Conservation (phyloP, 2,113 vertebrate genomes). For the Herpetotheres cachinnans region DNA sequence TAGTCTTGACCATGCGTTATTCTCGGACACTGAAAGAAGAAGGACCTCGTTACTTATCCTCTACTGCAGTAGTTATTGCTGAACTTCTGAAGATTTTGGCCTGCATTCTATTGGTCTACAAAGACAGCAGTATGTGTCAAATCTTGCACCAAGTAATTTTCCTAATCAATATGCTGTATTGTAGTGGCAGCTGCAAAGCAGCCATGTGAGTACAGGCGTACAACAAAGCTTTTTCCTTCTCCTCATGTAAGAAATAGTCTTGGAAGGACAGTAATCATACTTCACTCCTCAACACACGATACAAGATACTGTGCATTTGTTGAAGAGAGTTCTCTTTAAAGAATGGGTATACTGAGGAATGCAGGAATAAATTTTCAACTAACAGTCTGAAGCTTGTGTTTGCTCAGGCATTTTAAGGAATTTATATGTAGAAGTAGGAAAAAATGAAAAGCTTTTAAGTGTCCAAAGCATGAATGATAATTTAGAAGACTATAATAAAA, state of each 20-base stretch:
- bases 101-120: constrained; percentile 91
- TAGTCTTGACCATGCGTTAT: constrained; percentile 97
- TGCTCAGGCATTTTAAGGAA: not conserved
- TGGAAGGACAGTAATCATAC: not conserved
- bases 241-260: not conserved
- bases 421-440: not conserved
- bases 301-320: not conserved
- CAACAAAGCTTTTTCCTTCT: constrained; percentile 2
- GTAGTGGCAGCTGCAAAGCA: constrained; percentile 28
- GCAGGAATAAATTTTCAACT: not conserved
- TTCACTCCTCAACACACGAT: not conserved
- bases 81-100: constrained; percentile 92
- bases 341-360: not conserved
- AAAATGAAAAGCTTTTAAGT: not conserved
- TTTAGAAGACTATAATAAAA: not conserved
- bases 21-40: constrained; percentile 94
- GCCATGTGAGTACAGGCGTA: constrained; percentile 8
- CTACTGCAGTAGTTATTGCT: constrained; percentile 93
- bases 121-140: constrained; percentile 89
- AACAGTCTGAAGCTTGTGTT: not conserved
- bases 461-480: not conserved
- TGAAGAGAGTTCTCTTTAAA: not conserved
- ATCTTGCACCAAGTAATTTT: constrained; percentile 42
- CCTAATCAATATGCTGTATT: constrained; percentile 8
- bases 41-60: constrained; percentile 94